phyloP scores from a whole-genome alignment of 2,888 invertebrate species.

The Drosophila nr. perissopoda region DNA sequence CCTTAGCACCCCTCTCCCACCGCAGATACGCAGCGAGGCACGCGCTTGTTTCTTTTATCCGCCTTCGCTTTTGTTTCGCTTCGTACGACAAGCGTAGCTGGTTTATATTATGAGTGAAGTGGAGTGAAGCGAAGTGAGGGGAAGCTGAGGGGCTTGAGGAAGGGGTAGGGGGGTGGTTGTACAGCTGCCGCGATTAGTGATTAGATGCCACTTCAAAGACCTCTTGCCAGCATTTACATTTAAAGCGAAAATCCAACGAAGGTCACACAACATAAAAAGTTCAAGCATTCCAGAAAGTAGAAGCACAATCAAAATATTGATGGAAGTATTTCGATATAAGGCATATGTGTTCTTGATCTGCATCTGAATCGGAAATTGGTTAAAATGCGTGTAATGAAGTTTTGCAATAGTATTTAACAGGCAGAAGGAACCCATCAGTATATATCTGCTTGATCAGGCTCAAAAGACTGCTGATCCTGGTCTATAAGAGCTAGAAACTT shows the following conservation, averaged over 20 bases:
- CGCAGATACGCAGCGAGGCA: slow-evolving; percentile 49
- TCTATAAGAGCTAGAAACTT: background rate
- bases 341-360: background rate
- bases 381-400: background rate
- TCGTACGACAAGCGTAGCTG: slow-evolving; percentile 10
- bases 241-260: slow-evolving; percentile 47
- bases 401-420: background rate
- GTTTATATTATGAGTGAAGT: slow-evolving; percentile 3
- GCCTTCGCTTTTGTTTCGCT: slow-evolving; percentile 62
- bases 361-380: too few relatives aligned
- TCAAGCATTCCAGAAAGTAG: slow-evolving; percentile 28
- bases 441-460: background rate
- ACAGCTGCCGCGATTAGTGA: slow-evolving; percentile 46
- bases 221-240: slow-evolving; percentile 52
- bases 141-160: background rate
- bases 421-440: background rate
- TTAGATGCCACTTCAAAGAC: slow-evolving; percentile 66
- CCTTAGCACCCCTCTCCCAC: background rate
- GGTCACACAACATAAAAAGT: slow-evolving; percentile 52
- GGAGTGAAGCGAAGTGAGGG: too few relatives aligned
- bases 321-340: background rate
- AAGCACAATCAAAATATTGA: slow-evolving; percentile 17
- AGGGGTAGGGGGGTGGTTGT: background rate
- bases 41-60: slow-evolving; percentile 67
- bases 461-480: background rate